Conservation (phyloP, 2,888 invertebrate genomes). For the Platycheirus rosarum region DNA sequence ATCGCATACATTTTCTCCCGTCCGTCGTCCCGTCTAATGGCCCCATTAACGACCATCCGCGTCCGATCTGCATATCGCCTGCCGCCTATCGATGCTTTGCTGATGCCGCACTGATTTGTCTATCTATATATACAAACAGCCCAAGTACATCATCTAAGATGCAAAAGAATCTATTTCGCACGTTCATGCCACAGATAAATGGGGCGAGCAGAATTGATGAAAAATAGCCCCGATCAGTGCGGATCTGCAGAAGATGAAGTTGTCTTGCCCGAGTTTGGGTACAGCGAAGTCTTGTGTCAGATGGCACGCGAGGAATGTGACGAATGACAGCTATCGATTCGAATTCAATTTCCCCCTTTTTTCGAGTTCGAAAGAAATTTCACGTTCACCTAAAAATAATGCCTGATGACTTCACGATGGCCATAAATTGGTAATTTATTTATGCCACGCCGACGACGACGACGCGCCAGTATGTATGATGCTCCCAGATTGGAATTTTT, state of each 20-base stretch:
- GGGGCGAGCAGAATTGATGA: constrained; percentile 45
- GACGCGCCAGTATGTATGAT: constrained; percentile 10
- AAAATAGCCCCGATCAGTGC: constrained; percentile 44
- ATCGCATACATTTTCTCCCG: constrained; percentile 62
- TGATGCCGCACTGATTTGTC: constrained; percentile 45
- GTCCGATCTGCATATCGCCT: constrained; percentile 58
- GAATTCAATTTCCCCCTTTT: constrained; percentile 37
- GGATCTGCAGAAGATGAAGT: constrained; percentile 43
- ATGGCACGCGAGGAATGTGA: constrained; percentile 36
- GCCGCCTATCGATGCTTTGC: constrained; percentile 48
- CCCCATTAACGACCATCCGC: constrained; percentile 54
- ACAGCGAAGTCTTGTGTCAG: no score
- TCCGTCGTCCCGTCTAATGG: constrained; percentile 52
- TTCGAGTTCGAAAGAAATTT: constrained; percentile 34
- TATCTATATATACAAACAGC: constrained; percentile 49
- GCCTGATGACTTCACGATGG: constrained; percentile 62
- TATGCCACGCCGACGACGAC: constrained; percentile 5
- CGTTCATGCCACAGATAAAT: constrained; percentile 52
- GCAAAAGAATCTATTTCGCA: constrained; percentile 50
- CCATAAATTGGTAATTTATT: constrained; percentile 55
- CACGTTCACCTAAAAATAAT: constrained; percentile 50
- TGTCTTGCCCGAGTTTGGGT: constrained; percentile 37
- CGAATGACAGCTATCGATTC: constrained; percentile 43
- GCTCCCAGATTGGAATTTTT: constrained; percentile 41
- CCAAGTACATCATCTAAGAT: constrained; percentile 40